Evolutionary conservation across 2,888 invertebrate species (phyloP), one percentile per base, ranked within the genome.

Genomic region (Drosophila austrosaltans): DNA sequence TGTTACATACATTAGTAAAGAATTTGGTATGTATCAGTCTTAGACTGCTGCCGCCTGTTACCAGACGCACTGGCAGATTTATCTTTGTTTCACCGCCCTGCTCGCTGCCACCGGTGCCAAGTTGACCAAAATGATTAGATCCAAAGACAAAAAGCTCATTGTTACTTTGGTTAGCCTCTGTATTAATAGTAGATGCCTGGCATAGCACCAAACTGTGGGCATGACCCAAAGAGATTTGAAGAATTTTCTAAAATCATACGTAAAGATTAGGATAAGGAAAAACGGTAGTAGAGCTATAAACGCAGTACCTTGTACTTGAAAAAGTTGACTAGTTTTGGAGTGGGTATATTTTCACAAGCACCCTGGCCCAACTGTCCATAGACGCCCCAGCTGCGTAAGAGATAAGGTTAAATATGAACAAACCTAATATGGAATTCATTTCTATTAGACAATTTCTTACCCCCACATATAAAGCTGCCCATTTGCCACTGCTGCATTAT

Each of bases 301-400:
- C 12, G 16, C 16, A 16, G 16, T 32, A 93, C 93, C 90, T 93
- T 93, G 72, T 92, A 92, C 66, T 91, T 89, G 56, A 94, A 92
- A 78, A 92, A 92, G 64, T 91, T 80, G 54, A 95, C 93, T 30
- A 89, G 78, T 92, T 92, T 93, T 6, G 96, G 96, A 65, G 92
- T 91, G 76, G 92, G 93, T 71, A 93, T 93, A 89, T 97, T 96
- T 82, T 97, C 96, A 20, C 96, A 96, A 81, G 93, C 94, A 3
- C 96, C 96, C 86, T 97, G 96, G 25, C 98, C 98, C 12, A 98
- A 93, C 91, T 98, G 98, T 0, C 98, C 98, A 90, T 98, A 97
- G 48, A 98, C 96, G 28, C 97, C 98, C 98, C 98, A 98, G 28
- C 95, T 94, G 30, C 2, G 22, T 53, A 6, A 0, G 2, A 4